Evolutionary conservation across 2,888 invertebrate species (phyloP).

Genomic region (Melanostoma scalare): DNA sequence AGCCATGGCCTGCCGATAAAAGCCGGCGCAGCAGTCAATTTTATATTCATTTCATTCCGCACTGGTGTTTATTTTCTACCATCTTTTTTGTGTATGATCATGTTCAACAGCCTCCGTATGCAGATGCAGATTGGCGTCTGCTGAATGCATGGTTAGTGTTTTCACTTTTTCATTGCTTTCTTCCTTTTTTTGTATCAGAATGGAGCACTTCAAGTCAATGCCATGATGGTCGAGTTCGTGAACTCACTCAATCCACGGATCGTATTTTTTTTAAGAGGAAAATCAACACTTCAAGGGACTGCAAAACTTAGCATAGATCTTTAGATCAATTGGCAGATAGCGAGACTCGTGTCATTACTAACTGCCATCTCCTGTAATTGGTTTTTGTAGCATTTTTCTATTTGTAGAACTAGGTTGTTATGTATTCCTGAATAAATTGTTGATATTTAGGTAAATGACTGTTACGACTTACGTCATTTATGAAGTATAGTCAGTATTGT

Average conservation of each 20-base stretch:
- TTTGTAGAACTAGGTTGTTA: no score
- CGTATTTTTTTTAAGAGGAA: constrained; percentile 54
- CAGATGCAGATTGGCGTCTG: constrained; percentile 25
- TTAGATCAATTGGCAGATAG: constrained; percentile 60
- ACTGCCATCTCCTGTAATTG: constrained; percentile 13
- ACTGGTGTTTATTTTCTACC: constrained; percentile 14
- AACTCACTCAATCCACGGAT: constrained; percentile 53
- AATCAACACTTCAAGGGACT: constrained; percentile 49
- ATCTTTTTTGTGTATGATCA: not conserved
- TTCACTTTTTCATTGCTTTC: not conserved
- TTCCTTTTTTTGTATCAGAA: not conserved
- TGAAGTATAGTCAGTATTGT: no score
- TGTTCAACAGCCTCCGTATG: constrained; percentile 11
- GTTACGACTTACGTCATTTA: no score
- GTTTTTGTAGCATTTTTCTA: constrained; percentile 1
- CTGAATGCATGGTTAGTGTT: constrained; percentile 21
- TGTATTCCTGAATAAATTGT: no score
- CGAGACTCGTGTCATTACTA: constrained; percentile 43
- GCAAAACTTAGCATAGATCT: constrained; percentile 68
- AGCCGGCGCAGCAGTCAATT: constrained; percentile 43
- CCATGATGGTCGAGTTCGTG: constrained; percentile 67
- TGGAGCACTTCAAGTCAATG: constrained; percentile 59
- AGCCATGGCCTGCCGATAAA: constrained; percentile 56
- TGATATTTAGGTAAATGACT: no score
- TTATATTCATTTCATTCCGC: constrained; percentile 31